Evolutionary conservation across 2,888 invertebrate genomes (phyloP).

Genomic region (Cosmorhoe ocellata): DNA sequence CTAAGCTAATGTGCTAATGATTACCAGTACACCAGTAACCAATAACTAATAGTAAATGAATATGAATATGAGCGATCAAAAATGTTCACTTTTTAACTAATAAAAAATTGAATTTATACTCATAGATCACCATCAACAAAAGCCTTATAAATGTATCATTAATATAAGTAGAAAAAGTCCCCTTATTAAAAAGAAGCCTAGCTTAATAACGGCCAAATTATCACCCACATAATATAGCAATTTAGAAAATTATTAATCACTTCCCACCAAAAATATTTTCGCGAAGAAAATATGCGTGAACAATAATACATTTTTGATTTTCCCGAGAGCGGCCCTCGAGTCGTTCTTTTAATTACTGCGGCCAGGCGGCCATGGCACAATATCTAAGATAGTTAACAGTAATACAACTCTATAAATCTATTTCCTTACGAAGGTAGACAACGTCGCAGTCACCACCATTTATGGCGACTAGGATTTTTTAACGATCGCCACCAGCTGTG

Average conservation of each 20-base stretch:
- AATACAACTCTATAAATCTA: background rate
- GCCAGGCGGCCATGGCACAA: conserved; percentile 41
- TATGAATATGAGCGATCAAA: too few relatives aligned
- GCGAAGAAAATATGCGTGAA: conserved; percentile 63
- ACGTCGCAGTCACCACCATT: too few relatives aligned
- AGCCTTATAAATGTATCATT: conserved; percentile 1
- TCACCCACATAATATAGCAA: conserved; percentile 26
- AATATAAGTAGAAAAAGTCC: background rate
- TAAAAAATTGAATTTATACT: too few relatives aligned
- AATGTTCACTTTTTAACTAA: too few relatives aligned
- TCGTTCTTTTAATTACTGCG: conserved; percentile 75
- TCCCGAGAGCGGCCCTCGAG: conserved; percentile 54
- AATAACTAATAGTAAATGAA: too few relatives aligned
- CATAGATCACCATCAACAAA: too few relatives aligned
- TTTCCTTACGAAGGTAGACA: too few relatives aligned
- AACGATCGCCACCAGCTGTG: too few relatives aligned
- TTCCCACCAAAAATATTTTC: conserved; percentile 46
- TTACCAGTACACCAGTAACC: too few relatives aligned
- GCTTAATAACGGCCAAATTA: conserved; percentile 8
- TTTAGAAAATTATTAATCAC: conserved; percentile 32
- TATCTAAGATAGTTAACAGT: background rate
- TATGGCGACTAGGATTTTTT: too few relatives aligned
- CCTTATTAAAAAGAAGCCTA: conserved; percentile 8
- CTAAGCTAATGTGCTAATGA: too few relatives aligned
- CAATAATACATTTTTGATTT: conserved; percentile 73